Percentiles rank a stretch among this genome's conserved stretches.
Conservation (phyloP, 2,888 invertebrate species). For the Tupiocoris notatus region DNA sequence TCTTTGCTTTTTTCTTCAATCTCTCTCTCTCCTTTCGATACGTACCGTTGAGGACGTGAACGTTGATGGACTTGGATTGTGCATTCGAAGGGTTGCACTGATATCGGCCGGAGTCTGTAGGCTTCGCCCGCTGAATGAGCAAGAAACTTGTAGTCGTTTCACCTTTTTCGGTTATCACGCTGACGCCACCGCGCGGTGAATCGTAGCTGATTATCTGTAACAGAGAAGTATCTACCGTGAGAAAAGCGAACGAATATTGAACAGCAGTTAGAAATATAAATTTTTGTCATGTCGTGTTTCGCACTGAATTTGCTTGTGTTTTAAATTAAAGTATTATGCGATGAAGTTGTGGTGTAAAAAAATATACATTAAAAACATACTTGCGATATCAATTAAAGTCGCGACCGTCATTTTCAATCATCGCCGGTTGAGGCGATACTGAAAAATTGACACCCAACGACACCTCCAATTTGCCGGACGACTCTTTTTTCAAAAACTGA, state of each 20-base stretch:
- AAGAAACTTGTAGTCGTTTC: conserved; percentile 87
- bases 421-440: too few species aligned
- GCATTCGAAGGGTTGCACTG: conserved; percentile 94
- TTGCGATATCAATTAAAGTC: too few species aligned
- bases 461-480: background rate
- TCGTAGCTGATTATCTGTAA: conserved; percentile 91
- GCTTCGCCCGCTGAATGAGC: conserved; percentile 81
- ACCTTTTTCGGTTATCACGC: conserved; percentile 86
- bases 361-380: too few species aligned
- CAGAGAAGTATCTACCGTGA: background rate
- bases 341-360: too few species aligned
- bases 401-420: too few species aligned
- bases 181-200: conserved; percentile 85
- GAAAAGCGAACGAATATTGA: background rate
- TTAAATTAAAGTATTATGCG: too few species aligned
- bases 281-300: too few species aligned
- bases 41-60: conserved; percentile 92
- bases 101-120: conserved; percentile 85
- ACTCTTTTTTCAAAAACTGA: background rate
- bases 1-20: too few species aligned
- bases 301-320: too few species aligned
- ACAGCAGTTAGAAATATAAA: too few species aligned
- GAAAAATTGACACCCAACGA: background rate
- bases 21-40: too few species aligned
- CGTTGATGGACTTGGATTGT: conserved; percentile 83